Conservation (phyloP, 2,888 invertebrate species). For the Fabriciana adippe region DNA sequence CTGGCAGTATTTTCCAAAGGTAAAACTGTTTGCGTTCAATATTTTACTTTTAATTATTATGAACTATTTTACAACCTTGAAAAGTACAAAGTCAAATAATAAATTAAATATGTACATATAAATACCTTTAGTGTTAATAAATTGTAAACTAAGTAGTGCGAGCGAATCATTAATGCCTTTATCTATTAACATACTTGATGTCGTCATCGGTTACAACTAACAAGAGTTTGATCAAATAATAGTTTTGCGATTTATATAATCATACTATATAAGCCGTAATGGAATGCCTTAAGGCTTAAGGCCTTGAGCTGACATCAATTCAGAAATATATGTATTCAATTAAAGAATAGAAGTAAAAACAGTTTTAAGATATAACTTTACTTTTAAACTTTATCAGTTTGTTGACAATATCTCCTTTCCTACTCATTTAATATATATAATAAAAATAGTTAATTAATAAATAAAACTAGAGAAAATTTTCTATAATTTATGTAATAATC, state of each 20-base stretch:
- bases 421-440: too few species aligned
- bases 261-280: neutral
- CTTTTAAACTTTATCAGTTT: too few species aligned
- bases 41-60: too few species aligned
- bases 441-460: too few species aligned
- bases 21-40: too few species aligned
- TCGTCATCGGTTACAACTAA: conserved; percentile 35
- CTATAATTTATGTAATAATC: too few species aligned
- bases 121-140: conserved; percentile 1
- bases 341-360: neutral
- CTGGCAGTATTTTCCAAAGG: conserved; percentile 9
- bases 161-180: conserved; percentile 39
- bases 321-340: neutral
- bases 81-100: too few species aligned
- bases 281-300: neutral
- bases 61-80: too few species aligned
- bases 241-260: conserved; percentile 54
- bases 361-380: too few species aligned
- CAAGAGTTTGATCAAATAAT: conserved; percentile 52
- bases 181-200: conserved; percentile 41
- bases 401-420: too few species aligned
- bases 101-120: too few species aligned
- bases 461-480: too few species aligned
- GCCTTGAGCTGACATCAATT: neutral
- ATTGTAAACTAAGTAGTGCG: conserved; percentile 33